Evolutionary conservation across 1,140 invertebrate species (phyloP).

Genomic region (Lordiphosa mommai): DNA sequence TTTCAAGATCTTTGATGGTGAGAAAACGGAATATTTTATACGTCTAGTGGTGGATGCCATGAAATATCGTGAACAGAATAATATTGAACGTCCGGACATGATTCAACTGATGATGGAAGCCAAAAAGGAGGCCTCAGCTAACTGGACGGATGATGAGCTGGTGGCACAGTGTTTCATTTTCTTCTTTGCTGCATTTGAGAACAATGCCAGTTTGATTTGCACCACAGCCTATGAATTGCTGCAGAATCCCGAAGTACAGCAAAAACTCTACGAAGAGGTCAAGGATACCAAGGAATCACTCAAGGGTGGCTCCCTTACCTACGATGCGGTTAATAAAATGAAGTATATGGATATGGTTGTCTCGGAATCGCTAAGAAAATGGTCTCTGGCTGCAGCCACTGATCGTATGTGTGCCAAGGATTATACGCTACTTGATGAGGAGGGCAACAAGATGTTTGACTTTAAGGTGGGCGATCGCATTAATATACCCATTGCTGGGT

Average conservation of each 20-base stretch:
- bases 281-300: slow-evolving; percentile 70
- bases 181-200: slow-evolving; percentile 84
- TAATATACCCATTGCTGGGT: slow-evolving; percentile 79
- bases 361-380: slow-evolving; percentile 82
- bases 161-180: slow-evolving; percentile 80
- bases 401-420: slow-evolving; percentile 81
- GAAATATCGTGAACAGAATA: slow-evolving; percentile 67
- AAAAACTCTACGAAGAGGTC: slow-evolving; percentile 82
- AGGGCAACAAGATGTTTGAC: slow-evolving; percentile 44
- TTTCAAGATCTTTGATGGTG: slow-evolving; percentile 47
- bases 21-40: slow-evolving; percentile 56
- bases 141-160: slow-evolving; percentile 81
- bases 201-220: slow-evolving; percentile 81
- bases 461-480: slow-evolving; percentile 61
- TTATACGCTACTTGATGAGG: slow-evolving; percentile 77
- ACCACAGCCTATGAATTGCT: slow-evolving; percentile 81
- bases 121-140: slow-evolving; percentile 54
- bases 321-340: slow-evolving; percentile 82
- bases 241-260: slow-evolving; percentile 82
- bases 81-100: slow-evolving; percentile 80
- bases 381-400: slow-evolving; percentile 80
- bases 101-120: slow-evolving; percentile 80
- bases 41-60: slow-evolving; percentile 77
- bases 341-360: slow-evolving; percentile 85
- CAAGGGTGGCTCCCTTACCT: slow-evolving; percentile 79